Base-by-base conservation (phyloP, 2,113 vertebrate species). In the Lamprotornis superbus region DNA sequence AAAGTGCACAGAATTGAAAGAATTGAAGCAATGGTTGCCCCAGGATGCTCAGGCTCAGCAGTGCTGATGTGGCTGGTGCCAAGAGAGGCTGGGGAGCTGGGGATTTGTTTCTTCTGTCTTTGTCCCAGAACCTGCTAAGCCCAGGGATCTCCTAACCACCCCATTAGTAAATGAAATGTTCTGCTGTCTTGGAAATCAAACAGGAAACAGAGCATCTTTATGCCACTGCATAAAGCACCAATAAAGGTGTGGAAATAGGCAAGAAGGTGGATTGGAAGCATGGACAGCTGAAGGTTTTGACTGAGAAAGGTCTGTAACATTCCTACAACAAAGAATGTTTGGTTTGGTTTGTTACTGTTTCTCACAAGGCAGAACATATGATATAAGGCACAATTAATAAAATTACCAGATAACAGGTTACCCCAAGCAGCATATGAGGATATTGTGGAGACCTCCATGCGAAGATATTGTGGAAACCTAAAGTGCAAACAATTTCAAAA, bases 241-340 rank as follows among this genome's bases (percentile, higher is more conserved):
- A 23, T 46, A 55, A 75, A 55, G 4, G 37, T 53, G 50, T 74
- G 25, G n/a, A 27, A 89, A 40, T 9, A 31, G 22, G 46, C 64
- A 50, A 28, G 40, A 86, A 30, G 11, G 13, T 35, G 18, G 37
- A 57, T n/a, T 1, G 0, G 0, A 63, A 56, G 27, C 8, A 31
- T 14, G n/a, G 69, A 25, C 13, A 3, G 25, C 9, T 15, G 30
- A 67, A 67, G 35, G 10, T n/a, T 40, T 79, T 69, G 31, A 40
- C 31, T 25, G 33, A 68, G 77, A 57, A 47, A 77, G 8, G 11
- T 18, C 52, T 47, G 40, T 55, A 33, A 42, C 1, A 1, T 49
- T 42, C 27, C 31, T 20, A 23, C 35, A 77, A 49, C 15, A 76
- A 27, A 55, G 15, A 49, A 63, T 35, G 15, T 37, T 90, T 42